These are phyloP conservation scores for Grantiella picta DNA, from an alignment of 2,113 vertebrate genomes.

Conservation along the genomic window DNA sequence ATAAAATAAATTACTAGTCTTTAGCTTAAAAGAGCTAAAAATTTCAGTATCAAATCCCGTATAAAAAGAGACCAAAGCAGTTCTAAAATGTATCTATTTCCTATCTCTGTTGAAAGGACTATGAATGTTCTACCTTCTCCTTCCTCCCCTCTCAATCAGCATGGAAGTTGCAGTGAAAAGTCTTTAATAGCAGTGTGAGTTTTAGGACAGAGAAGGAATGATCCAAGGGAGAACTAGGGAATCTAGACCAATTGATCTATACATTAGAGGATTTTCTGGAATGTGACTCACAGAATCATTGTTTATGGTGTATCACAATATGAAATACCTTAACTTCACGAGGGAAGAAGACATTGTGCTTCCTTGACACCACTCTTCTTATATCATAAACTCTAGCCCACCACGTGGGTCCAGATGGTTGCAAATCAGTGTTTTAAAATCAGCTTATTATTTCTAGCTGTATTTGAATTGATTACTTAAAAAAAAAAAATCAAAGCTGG, in stretches of 20 bases:
- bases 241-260: neutral
- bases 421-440: neutral
- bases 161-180: neutral
- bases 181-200: neutral
- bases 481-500: neutral
- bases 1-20: neutral
- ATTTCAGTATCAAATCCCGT: neutral
- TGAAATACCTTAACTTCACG: neutral
- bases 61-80: neutral
- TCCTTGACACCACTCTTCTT: neutral
- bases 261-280: neutral
- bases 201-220: neutral
- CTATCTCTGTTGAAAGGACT: neutral
- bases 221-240: neutral
- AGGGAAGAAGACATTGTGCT: neutral
- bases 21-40: neutral
- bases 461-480: neutral
- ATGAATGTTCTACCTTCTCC: neutral
- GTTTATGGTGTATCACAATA: neutral
- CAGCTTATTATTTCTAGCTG: neutral
- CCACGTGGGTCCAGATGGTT: neutral
- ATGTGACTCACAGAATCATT: neutral
- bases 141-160: neutral
- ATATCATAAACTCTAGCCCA: neutral
- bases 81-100: neutral